Conservation (phyloP, 2,888 invertebrate genomes). For the Drepanosiphum platanoidis region DNA sequence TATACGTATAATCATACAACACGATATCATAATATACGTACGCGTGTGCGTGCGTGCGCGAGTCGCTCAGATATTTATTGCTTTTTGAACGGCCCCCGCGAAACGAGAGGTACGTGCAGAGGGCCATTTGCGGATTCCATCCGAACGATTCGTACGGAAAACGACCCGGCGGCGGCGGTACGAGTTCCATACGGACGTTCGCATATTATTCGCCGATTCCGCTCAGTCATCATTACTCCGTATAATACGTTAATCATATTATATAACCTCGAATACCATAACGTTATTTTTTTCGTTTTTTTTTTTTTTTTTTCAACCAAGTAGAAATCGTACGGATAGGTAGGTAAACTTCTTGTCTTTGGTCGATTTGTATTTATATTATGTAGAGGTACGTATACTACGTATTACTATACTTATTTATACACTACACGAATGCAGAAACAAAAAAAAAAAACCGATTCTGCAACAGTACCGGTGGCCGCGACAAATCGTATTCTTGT, state of each 20-base stretch:
- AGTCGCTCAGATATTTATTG: slow-evolving; percentile 43
- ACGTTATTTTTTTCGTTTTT: neutral
- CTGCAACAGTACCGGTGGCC: too few species aligned
- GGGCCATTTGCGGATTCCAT: slow-evolving; percentile 23
- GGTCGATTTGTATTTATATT: too few species aligned
- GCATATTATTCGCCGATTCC: neutral
- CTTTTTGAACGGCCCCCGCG: slow-evolving; percentile 42
- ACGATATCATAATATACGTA: neutral
- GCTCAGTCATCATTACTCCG: neutral
- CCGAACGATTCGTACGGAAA: slow-evolving; percentile 32
- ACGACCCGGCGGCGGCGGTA: neutral
- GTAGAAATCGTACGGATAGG: too few species aligned
- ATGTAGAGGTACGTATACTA: too few species aligned
- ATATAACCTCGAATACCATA: neutral
- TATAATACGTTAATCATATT: neutral
- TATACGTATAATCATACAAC: neutral
- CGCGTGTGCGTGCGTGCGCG: neutral
- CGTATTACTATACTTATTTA: too few species aligned
- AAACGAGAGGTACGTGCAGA: neutral
- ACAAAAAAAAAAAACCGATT: too few species aligned
- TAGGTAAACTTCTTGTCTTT: neutral
- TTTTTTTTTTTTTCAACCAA: too few species aligned
- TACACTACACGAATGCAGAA: too few species aligned
- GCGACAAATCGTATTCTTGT: too few species aligned
- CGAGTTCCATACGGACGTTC: neutral